phyloP scores from a whole-genome alignment of 2,888 invertebrate genomes.

The Drosophila helvetica region DNA sequence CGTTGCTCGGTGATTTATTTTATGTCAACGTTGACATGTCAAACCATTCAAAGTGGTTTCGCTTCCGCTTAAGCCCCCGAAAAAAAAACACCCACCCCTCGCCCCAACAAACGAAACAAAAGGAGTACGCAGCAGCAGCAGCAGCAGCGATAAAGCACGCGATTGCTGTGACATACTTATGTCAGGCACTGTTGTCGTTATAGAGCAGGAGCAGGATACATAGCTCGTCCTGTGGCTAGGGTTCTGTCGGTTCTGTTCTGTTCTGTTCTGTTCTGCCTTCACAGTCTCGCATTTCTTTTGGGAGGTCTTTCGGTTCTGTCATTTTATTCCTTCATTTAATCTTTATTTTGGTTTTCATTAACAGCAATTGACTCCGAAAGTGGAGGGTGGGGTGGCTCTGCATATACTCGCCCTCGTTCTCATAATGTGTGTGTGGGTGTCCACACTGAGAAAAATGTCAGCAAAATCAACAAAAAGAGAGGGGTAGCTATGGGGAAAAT shows the following conservation, averaged over 20 bases:
- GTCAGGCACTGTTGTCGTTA: slow-evolving; percentile 57
- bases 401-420: background rate
- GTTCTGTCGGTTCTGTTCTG: background rate
- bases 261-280: background rate
- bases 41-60: slow-evolving; percentile 80
- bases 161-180: slow-evolving; percentile 56
- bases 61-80: slow-evolving; percentile 65
- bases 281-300: slow-evolving; percentile 20
- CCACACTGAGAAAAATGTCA: background rate
- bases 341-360: slow-evolving; percentile 55
- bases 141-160: slow-evolving; percentile 68
- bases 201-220: slow-evolving; percentile 10
- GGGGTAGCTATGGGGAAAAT: background rate
- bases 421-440: background rate
- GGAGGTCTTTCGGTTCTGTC: background rate
- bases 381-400: slow-evolving; percentile 25
- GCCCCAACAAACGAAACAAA: slow-evolving; percentile 18
- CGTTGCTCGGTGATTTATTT: slow-evolving; percentile 70
- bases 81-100: background rate
- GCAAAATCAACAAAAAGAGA: background rate
- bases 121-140: slow-evolving; percentile 48
- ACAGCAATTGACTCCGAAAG: slow-evolving; percentile 68
- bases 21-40: slow-evolving; percentile 81
- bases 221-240: background rate
- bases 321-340: slow-evolving; percentile 16